Conservation (phyloP, 2,888 invertebrate species). For the Physocephala rufipes region DNA sequence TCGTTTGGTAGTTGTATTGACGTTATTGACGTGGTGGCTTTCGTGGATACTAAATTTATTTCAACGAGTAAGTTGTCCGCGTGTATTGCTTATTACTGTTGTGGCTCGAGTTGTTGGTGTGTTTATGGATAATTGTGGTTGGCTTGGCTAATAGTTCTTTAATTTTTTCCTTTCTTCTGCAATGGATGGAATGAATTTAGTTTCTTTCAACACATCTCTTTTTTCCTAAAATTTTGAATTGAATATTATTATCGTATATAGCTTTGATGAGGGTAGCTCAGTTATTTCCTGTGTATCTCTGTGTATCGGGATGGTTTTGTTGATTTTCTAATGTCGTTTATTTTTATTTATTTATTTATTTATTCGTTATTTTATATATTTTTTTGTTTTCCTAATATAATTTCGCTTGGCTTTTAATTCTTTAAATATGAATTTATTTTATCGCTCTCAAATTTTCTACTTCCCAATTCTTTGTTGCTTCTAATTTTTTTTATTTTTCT, state of each 20-base stretch:
- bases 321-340: no score
- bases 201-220: slow-evolving; percentile 18
- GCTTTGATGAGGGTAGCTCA: no score
- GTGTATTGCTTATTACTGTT: not conserved
- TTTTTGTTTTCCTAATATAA: slow-evolving; percentile 3
- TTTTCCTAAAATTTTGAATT: slow-evolving; percentile 1
- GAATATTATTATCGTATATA: no score
- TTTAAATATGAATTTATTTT: slow-evolving; percentile 5
- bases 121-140: not conserved
- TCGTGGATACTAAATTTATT: not conserved
- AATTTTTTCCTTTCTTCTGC: not conserved
- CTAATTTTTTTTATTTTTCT: slow-evolving; percentile 5
- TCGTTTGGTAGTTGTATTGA: slow-evolving; percentile 4
- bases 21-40: not conserved
- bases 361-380: no score
- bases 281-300: no score
- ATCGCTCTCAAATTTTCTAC: not conserved
- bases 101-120: not conserved
- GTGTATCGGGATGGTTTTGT: no score
- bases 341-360: no score
- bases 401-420: slow-evolving; percentile 5
- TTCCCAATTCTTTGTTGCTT: not conserved
- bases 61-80: not conserved
- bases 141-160: slow-evolving; percentile 2
- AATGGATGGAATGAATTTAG: slow-evolving; percentile 34